phyloP scores from a whole-genome alignment of 1,140 invertebrate genomes.

The Diprion similis region DNA sequence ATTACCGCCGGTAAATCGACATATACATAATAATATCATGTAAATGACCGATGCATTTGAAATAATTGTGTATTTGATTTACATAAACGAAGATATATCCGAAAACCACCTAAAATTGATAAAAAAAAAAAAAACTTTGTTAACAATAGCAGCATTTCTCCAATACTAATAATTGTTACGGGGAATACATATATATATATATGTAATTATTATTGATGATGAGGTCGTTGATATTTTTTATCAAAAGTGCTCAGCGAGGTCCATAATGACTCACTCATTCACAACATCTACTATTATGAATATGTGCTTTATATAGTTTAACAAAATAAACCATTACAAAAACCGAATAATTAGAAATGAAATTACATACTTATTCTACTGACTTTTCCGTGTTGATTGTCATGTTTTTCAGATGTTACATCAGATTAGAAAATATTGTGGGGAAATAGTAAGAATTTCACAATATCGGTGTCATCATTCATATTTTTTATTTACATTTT shows the following conservation, averaged over 20 bases:
- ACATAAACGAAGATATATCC: neutral
- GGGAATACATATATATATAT: conserved; percentile 16
- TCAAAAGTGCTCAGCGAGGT: conserved; percentile 50
- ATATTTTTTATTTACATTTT: neutral
- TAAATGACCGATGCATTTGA: too few relatives aligned
- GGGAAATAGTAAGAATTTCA: too few relatives aligned
- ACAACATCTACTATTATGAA: conserved; percentile 45
- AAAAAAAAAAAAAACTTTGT: conserved; percentile 6
- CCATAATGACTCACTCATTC: conserved; percentile 39
- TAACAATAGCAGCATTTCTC: neutral
- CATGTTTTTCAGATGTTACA: too few relatives aligned
- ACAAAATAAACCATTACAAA: conserved; percentile 52
- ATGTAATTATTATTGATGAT: conserved; percentile 18
- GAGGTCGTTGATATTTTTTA: conserved; percentile 47
- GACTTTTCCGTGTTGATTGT: too few relatives aligned
- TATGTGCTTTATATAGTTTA: conserved; percentile 54
- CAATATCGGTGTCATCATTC: neutral
- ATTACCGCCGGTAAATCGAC: neutral
- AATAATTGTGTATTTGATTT: too few relatives aligned
- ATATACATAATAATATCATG: too few relatives aligned
- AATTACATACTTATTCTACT: too few relatives aligned
- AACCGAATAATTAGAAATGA: conserved; percentile 17
- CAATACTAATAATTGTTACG: conserved; percentile 10
- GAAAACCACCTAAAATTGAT: neutral
- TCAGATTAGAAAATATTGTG: too few relatives aligned